Base-by-base conservation (phyloP, 2,113 vertebrate species). In the Orthochromis malagaraziensis region DNA sequence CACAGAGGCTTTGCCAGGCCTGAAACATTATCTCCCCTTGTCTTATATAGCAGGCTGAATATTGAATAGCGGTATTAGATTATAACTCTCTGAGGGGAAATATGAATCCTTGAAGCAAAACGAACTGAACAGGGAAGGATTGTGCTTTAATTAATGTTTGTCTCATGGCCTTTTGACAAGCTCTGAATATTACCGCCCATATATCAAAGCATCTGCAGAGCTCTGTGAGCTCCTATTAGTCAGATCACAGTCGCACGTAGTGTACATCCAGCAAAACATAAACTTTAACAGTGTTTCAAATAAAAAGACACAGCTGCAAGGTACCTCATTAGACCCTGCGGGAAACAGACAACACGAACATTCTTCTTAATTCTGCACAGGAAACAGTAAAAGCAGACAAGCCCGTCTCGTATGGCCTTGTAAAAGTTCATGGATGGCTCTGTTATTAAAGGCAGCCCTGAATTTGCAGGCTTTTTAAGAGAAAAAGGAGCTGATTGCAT, bases 361-460 rank as follows among this genome's bases (percentile, higher is more conserved):
- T 82, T 88, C 79, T 73, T 82, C 53, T 87, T 85, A 70, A 88
- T 90, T 92, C 47, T 84, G 70, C 77, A 54, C 88, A 93, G 91
- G 91, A 95, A 93, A 87, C 88, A 58, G 84, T 94, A 85, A 94
- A 93, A 92, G 77, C 87, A 82, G 83, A 85, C 87, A 35, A 60
- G 70, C 88, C 26, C 73, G 60, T 88, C 87, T 88, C 51, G 31
- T 42, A 35, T 35, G 81, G 68, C 87, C 87, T 85, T 84, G 65
- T 91, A 87, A 91, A 92, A 84, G 77, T 87, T 84, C 84, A 45
- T 40, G 45, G 86, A 84, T 86, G 90, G 65, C 84, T 68, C 24
- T 81, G 53, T 89, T 82, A 55, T 81, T 84, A 86, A 93, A 82
- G n/a, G 35, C 7, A 13, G 26, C 70, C 81, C 88, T 87, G 86